A percentile compares a stretch with the other conserved stretches of the same genome.
phyloP scores from a whole-genome alignment of 1,140 invertebrate species.

The Heliconius hermathena region DNA sequence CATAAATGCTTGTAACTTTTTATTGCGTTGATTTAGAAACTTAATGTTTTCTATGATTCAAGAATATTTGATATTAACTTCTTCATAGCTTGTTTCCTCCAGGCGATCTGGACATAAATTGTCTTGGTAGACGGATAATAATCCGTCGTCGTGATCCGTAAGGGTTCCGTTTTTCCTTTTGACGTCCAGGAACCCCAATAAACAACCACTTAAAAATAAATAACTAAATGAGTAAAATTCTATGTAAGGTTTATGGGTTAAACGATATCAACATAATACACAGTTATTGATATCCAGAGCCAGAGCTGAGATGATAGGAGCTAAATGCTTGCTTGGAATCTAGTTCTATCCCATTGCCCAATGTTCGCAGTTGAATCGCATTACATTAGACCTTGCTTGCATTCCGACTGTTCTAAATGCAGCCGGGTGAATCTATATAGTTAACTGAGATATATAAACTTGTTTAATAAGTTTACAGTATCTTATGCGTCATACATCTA shows the following conservation, averaged over 20 bases:
- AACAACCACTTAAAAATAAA: neutral
- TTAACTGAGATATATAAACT: constrained; percentile 35
- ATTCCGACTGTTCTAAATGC: constrained; percentile 58
- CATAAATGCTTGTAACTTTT: no score
- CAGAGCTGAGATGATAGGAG: constrained; percentile 44
- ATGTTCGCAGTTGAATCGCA: constrained; percentile 63
- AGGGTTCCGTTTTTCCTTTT: no score
- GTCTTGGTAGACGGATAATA: no score
- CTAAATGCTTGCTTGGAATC: constrained; percentile 71
- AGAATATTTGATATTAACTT: no score
- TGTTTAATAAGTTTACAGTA: constrained; percentile 7
- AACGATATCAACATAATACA: constrained; percentile 19
- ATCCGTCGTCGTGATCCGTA: no score
- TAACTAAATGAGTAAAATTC: neutral
- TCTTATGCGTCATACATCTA: neutral
- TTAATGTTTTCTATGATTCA: no score
- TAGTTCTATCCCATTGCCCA: constrained; percentile 60
- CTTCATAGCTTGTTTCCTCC: no score
- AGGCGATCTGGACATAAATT: no score
- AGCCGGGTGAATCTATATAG: constrained; percentile 43
- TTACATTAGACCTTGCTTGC: constrained; percentile 70
- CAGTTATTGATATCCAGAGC: constrained; percentile 42
- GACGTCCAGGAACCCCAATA: neutral
- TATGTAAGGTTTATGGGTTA: neutral
- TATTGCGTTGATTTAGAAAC: no score